Percentiles rank a stretch among this genome's conserved stretches.
These are phyloP conservation scores for Campylomormyrus numenius DNA, from an alignment of 2,113 vertebrate species.

Conservation along the genomic window DNA sequence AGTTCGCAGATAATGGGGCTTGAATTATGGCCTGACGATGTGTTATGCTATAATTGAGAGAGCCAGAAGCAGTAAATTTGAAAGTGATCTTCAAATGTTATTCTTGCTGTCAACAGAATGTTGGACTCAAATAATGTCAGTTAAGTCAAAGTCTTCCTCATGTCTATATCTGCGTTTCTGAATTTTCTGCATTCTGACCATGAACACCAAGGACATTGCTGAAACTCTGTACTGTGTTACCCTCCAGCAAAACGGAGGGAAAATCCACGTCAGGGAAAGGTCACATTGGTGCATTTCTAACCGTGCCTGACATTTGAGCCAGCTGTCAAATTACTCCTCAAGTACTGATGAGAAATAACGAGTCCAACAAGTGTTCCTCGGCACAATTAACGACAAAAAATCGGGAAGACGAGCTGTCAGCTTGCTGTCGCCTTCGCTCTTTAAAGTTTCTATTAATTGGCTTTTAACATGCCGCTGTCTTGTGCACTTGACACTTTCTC, in stretches of 20 bases:
- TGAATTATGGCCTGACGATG: not conserved
- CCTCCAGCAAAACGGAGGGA: not conserved
- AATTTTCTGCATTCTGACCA: not conserved
- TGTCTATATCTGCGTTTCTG: not conserved
- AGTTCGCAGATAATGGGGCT: not conserved
- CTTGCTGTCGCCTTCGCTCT: not conserved
- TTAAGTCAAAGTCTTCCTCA: not conserved
- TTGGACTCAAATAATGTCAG: not conserved
- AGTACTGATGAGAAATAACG: not conserved
- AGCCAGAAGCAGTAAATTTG: not conserved
- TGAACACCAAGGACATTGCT: not conserved
- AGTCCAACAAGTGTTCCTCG: not conserved
- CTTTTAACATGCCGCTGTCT: not conserved
- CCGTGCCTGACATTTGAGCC: not conserved
- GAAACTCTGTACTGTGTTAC: not conserved
- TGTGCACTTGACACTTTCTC: not conserved
- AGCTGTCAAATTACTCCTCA: not conserved
- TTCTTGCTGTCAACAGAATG: constrained; percentile 5
- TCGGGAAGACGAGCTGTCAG: not conserved
- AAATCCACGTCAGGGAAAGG: not conserved
- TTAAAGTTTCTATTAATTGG: not conserved
- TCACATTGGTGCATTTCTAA: not conserved
- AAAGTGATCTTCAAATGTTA: constrained; percentile 3
- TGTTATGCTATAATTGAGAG: not conserved
- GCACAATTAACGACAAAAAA: not conserved